Evolutionary conservation across 2,113 vertebrate genomes (phyloP), one percentile per base, ranked within the genome.

Genomic region (Siniperca chuatsi): DNA sequence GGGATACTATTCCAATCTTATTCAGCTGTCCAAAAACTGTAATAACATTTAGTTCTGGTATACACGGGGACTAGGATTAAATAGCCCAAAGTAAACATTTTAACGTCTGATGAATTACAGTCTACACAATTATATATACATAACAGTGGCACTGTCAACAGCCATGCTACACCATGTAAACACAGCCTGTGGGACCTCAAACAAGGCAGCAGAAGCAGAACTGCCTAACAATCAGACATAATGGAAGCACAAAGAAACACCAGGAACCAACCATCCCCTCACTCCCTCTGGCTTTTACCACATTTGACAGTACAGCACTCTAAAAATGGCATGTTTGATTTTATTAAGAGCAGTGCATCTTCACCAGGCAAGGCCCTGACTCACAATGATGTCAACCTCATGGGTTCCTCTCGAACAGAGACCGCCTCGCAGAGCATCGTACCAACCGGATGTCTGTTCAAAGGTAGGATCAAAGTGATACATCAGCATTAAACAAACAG

Each of bases 311-410:
- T 0, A 2, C 55, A 40, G 29, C 10, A 8, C 55, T 68, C 65
- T 58, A 74, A 67, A 80, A 74, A 66, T 52, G 75, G 12, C 55
- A 55, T 23, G 33, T 37, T 52, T 52, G 76, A 90, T 90, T 89
- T 83, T 50, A 83, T 87, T 83, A 90, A 75, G 65, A 65, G 48
- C 64, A 21, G 40, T 8, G 54, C 85, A 85, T 81, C 79, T 68
- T 75, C 60, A 62, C 40, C 85, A 85, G 87, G 35, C 70, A 37
- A 16, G 46, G 66, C 69, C 50, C 65, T 46, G 82, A 20, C 44
- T 79, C 71, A 44, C 74, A 65, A 25, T 54, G 50, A 82, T 60
- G 81, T 82, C 67, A 83, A 44, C 29, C 44, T 46, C 6, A 1
- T 0, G n/a, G 37, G 74, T 46, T 71, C 16, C 21, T 72, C 55